A percentile compares a stretch with the other conserved stretches of the same genome.
These are phyloP conservation scores for Spisula subtruncata DNA, from an alignment of 2,888 invertebrate species.

Conservation along the genomic window DNA sequence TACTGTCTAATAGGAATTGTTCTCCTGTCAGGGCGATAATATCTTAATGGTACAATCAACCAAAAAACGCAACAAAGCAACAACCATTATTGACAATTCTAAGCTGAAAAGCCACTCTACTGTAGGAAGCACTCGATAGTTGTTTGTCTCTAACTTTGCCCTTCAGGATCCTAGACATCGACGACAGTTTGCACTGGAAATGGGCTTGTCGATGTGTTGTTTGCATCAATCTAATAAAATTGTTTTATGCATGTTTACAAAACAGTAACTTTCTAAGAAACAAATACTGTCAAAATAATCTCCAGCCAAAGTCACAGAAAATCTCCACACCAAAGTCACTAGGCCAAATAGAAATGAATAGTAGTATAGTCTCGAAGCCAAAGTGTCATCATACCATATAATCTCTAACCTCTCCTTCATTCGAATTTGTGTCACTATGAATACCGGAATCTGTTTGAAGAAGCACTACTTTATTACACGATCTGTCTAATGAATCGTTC, in stretches of 20 bases:
- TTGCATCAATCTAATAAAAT: conserved; percentile 1
- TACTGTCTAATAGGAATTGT: conserved; percentile 4
- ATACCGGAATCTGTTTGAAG: conserved; percentile 68
- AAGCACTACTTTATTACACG: conserved; percentile 63
- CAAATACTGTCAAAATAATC: not conserved
- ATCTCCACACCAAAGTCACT: conserved; percentile 1
- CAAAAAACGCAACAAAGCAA: not conserved
- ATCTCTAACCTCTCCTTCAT: conserved; percentile 58
- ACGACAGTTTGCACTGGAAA: not conserved
- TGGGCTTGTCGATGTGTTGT: not conserved
- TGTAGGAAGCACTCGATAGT: conserved; percentile 13
- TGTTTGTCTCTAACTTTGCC: not conserved
- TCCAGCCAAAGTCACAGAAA: not conserved
- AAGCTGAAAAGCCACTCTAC: not conserved
- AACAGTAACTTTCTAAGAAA: not conserved
- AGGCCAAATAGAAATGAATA: not conserved
- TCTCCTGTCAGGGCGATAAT: conserved; percentile 5
- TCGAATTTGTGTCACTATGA: conserved; percentile 69
- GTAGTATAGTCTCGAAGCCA: not conserved
- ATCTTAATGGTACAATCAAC: conserved; percentile 22
- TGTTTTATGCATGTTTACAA: not conserved
- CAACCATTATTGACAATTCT: conserved; percentile 2
- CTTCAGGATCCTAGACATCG: not conserved
- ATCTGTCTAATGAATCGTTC: conserved; percentile 60
- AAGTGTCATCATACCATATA: conserved; percentile 45